Evolutionary conservation across 2,888 invertebrate species (phyloP).

Genomic region (Crioceris asparagi): DNA sequence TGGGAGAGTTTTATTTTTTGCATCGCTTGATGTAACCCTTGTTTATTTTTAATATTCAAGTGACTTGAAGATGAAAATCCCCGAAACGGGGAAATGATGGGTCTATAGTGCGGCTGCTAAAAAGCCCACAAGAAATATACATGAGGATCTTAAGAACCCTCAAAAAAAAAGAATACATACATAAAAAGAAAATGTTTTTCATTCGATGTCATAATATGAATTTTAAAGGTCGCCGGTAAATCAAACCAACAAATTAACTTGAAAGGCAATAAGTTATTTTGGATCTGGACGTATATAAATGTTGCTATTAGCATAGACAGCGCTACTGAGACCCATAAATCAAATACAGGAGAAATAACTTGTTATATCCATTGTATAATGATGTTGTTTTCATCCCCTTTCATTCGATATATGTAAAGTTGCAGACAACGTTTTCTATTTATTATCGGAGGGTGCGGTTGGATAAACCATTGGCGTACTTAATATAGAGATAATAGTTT

Average conservation of each 20-base stretch:
- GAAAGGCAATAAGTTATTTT: conserved; percentile 38
- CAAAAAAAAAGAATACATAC: background rate
- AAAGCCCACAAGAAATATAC: too few species aligned
- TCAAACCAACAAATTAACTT: conserved; percentile 42
- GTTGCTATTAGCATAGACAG: conserved; percentile 41
- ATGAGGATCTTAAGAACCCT: too few species aligned
- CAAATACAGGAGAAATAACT: conserved; percentile 39
- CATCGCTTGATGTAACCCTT: too few species aligned
- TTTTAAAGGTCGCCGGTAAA: conserved; percentile 34
- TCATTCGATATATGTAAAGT: conserved; percentile 33
- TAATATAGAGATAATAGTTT: too few species aligned
- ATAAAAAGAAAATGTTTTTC: background rate
- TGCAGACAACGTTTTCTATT: conserved; percentile 19
- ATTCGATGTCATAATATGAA: conserved; percentile 19
- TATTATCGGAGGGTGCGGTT: conserved; percentile 17
- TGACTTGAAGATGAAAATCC: too few species aligned
- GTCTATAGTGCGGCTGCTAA: too few species aligned
- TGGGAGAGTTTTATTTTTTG: too few species aligned
- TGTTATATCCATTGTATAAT: conserved; percentile 40
- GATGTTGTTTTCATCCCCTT: conserved; percentile 38
- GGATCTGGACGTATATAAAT: conserved; percentile 38
- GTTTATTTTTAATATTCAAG: too few species aligned
- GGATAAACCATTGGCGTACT: conserved; percentile 9
- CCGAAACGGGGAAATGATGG: too few species aligned
- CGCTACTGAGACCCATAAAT: conserved; percentile 38